phyloP scores from a whole-genome alignment of 2,888 invertebrate genomes.

The Dynastes grantii region DNA sequence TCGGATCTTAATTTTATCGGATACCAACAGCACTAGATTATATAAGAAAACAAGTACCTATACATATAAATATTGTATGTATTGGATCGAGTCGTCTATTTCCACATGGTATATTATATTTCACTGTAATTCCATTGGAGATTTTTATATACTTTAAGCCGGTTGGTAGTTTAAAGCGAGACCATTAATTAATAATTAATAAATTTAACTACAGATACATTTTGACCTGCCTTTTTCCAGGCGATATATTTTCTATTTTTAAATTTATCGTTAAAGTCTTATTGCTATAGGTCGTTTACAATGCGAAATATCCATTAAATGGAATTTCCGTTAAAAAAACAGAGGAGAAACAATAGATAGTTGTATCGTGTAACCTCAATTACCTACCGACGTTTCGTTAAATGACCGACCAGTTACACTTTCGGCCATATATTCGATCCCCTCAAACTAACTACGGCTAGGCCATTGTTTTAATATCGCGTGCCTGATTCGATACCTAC shows the following conservation, averaged over 20 bases:
- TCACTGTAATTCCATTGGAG: too few species aligned
- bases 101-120: too few species aligned
- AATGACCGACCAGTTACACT: constrained; percentile 31
- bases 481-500: constrained; percentile 37
- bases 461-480: constrained; percentile 44
- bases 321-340: background rate
- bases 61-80: too few species aligned
- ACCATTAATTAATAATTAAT: too few species aligned
- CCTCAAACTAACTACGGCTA: constrained; percentile 30
- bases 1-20: too few species aligned
- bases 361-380: constrained; percentile 34
- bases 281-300: background rate
- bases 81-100: too few species aligned
- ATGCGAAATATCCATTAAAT: background rate
- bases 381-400: constrained; percentile 31
- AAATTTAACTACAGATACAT: too few species aligned
- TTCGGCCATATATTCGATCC: constrained; percentile 32
- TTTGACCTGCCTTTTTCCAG: too few species aligned
- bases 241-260: background rate
- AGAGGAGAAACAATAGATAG: background rate
- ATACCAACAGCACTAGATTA: too few species aligned
- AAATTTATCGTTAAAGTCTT: background rate
- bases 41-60: too few species aligned
- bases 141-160: too few species aligned
- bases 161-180: too few species aligned